phyloP scores from a whole-genome alignment of 2,797 vertebrate species.

The Neopelma chrysocephalum region DNA sequence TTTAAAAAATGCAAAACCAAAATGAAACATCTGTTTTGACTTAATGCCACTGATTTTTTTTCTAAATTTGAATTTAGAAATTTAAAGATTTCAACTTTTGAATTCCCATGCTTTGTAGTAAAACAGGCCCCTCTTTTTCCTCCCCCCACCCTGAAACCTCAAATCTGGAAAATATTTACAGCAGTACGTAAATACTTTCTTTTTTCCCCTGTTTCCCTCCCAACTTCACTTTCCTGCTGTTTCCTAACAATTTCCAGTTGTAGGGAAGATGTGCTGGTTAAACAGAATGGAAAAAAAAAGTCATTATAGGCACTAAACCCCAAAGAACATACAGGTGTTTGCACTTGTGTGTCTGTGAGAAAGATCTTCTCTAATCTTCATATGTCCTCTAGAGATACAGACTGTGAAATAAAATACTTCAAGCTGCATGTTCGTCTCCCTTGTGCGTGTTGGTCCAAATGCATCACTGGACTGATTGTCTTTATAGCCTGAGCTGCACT shows the following conservation, averaged over 20 bases:
- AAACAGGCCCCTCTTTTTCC: background rate
- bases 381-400: background rate
- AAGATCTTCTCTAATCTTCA: background rate
- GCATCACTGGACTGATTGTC: background rate
- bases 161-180: constrained; percentile 48
- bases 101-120: background rate
- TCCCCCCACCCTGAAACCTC: background rate
- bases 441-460: background rate
- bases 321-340: constrained; percentile 12
- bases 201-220: background rate
- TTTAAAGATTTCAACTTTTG: background rate
- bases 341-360: background rate
- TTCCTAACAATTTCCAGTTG: constrained; percentile 41
- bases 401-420: background rate
- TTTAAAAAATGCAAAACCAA: background rate
- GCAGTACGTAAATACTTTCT: background rate
- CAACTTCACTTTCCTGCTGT: background rate
- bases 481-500: background rate
- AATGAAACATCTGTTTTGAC: constrained; percentile 9
- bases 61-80: background rate
- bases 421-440: background rate
- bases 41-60: background rate
- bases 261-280: background rate
- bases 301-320: background rate
- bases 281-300: background rate